Evolutionary conservation across 2,113 vertebrate species (phyloP), one percentile per base, ranked within the genome.

Genomic region (Onychostruthus taczanowskii): DNA sequence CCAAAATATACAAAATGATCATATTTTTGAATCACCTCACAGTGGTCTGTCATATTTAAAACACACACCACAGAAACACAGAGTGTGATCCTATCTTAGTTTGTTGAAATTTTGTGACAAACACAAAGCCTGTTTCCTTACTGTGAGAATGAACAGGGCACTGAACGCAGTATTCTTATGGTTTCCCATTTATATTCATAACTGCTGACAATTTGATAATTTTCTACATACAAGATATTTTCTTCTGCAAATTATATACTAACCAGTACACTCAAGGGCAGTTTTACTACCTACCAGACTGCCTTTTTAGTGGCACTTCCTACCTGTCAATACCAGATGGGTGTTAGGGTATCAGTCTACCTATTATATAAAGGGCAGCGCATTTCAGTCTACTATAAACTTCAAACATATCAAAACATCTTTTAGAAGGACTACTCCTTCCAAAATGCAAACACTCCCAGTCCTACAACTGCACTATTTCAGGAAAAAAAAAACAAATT

Each of bases 81-180:
- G 3, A 46, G 49, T 13, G 22, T 46, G 55, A 61, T 64, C 23
- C 53, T 50, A 7, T 18, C 5, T 20, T 26, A 44, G 49, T 16
- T n/a, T 33, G 39, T 13, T 55, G 47, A 68, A 67, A 73, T 53
- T 64, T 56, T 66, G 20, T 46, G 53, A 63, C 35, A 64, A 85
- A 41, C 23, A 73, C 8, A 49, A 58, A 86, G 39, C 50, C 28
- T 19, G 16, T 66, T 80, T 44, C 55, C 27, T 58, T 41, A 46
- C 3, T 49, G 44, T 0, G 0, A 53, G 66, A 62, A 53, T 2
- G 53, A 80, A 37, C 35, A 49, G 37, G 33, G 61, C 41, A n/a
- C 18, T 8, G 35, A 79, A 58, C 2, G 4, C 9, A 14, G 24
- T 26, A 59, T 63, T 46, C 21, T 50, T 52, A 13, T 15, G 13